phyloP scores from a whole-genome alignment of 1,140 invertebrate species.

The Rhopalosiphum padi region DNA sequence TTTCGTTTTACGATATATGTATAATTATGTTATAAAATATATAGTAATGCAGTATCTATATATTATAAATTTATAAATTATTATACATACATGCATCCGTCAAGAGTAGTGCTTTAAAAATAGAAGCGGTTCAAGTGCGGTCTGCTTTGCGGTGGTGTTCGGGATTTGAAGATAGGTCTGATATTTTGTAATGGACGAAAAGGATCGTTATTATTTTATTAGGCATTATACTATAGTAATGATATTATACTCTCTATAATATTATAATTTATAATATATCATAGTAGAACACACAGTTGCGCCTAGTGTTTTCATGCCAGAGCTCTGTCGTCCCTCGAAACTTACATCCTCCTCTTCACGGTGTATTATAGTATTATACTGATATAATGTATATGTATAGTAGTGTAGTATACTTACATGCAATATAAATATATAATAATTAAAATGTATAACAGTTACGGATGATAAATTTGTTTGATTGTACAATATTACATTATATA shows the following conservation, averaged over 20 bases:
- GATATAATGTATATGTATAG: neutral
- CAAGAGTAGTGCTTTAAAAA: neutral
- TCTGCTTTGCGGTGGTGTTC: neutral
- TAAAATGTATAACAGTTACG: neutral
- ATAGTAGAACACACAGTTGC: neutral
- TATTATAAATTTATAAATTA: neutral
- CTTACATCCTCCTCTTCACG: neutral
- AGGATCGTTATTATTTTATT: slow-evolving; percentile 8
- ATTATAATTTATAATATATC: neutral
- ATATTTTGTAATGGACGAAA: neutral
- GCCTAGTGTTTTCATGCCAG: neutral
- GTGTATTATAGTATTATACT: neutral
- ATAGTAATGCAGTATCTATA: neutral
- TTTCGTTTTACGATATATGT: neutral
- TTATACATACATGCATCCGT: neutral
- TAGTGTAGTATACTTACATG: neutral
- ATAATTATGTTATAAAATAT: neutral
- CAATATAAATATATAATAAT: neutral
- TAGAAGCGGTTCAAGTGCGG: slow-evolving; percentile 22
- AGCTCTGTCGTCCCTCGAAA: neutral
- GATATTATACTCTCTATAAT: neutral
- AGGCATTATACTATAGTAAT: neutral
- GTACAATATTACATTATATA: too few relatives aligned
- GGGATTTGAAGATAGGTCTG: neutral
- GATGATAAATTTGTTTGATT: neutral